Evolutionary conservation across 2,888 invertebrate genomes (phyloP).

Genomic region (Metalampra italica): DNA sequence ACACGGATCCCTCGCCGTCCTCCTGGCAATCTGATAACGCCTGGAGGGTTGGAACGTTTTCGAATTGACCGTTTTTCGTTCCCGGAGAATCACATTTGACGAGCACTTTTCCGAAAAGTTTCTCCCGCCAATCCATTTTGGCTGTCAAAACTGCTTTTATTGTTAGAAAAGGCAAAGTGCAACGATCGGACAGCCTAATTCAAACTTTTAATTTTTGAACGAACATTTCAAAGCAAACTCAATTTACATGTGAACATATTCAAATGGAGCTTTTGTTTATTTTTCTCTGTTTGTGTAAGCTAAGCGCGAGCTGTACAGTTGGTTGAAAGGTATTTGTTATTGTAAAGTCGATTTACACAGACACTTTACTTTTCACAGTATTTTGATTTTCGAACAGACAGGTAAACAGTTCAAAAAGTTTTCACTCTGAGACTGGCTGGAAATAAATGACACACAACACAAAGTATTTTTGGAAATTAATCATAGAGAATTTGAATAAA

Average conservation of each 20-base stretch:
- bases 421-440: background rate
- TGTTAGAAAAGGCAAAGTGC: background rate
- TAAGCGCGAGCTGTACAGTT: slow-evolving; percentile 4
- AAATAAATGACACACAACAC: background rate
- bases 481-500: background rate
- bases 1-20: slow-evolving; percentile 69
- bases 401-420: background rate
- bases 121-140: slow-evolving; percentile 79
- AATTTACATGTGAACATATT: slow-evolving; percentile 7
- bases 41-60: slow-evolving; percentile 63
- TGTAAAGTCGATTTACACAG: background rate
- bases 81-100: slow-evolving; percentile 71
- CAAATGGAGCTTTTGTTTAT: slow-evolving; percentile 13
- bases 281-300: slow-evolving; percentile 6
- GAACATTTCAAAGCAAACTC: background rate
- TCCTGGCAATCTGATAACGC: slow-evolving; percentile 67
- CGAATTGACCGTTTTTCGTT: slow-evolving; percentile 64
- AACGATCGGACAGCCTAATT: background rate
- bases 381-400: too few species aligned
- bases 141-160: slow-evolving; percentile 4
- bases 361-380: background rate
- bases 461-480: slow-evolving; percentile 3
- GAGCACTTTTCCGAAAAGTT: slow-evolving; percentile 77
- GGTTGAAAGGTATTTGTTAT: background rate
- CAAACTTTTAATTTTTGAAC: background rate